Percentiles rank a stretch among this genome's conserved stretches.
These are phyloP conservation scores for Natrix natrix DNA, from an alignment of 2,797 vertebrate species.

Conservation along the genomic window DNA sequence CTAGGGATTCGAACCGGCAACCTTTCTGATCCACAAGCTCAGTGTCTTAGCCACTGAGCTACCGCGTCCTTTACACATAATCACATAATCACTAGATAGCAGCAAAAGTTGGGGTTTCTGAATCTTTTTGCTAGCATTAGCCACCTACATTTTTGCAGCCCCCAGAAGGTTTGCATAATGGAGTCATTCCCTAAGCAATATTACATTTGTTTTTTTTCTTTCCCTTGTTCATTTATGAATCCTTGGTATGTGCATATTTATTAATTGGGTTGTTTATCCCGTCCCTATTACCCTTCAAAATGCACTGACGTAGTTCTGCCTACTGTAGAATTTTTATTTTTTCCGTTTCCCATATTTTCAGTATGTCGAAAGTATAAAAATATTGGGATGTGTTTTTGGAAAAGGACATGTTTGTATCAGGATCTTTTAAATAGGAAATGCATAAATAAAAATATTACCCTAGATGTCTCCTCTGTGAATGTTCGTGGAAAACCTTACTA, in stretches of 20 bases:
- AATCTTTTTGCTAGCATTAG: neutral
- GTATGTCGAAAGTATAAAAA: neutral
- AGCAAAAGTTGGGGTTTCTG: neutral
- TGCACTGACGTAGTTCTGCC: too few relatives aligned
- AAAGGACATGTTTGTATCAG: neutral
- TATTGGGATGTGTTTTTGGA: neutral
- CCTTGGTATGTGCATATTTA: neutral
- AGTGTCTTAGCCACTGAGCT: too few relatives aligned
- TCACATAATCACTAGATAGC: neutral
- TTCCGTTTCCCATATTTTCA: neutral
- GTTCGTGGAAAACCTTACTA: neutral
- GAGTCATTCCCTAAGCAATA: neutral
- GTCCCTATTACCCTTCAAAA: neutral
- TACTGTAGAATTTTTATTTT: neutral
- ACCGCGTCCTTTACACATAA: too few relatives aligned
- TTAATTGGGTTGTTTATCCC: neutral
- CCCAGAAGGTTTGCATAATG: neutral
- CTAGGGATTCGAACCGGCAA: too few relatives aligned
- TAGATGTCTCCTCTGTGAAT: neutral
- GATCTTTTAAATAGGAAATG: neutral
- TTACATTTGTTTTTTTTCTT: neutral
- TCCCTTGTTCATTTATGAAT: neutral
- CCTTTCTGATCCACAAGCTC: too few relatives aligned
- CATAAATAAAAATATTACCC: neutral
- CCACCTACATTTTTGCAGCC: neutral